Evolutionary conservation across 1,140 invertebrate species (phyloP), one percentile per base, ranked within the genome.

Genomic region (Leptopilina boulardi): DNA sequence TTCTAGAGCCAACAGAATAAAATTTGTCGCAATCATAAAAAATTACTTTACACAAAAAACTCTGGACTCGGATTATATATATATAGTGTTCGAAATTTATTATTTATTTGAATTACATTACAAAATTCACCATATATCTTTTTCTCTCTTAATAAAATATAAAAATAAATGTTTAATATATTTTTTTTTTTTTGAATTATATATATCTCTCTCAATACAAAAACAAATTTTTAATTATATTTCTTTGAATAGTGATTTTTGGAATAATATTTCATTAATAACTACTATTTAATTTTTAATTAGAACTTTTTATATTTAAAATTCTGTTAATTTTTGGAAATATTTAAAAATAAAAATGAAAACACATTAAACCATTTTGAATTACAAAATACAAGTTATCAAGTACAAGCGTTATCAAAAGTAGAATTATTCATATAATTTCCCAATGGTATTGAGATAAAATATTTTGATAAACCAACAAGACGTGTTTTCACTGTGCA

Each of bases 1-100:
- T 66, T 26, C 56, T 30, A 30, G 21, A 66, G 56, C 26, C 23
- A 66, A 66, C 59, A 66, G 23, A 30, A 66, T 66, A 66, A 34
- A 66, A n/a, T 66, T 30, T 26, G 26, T 66, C 3, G 23, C 47
- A 34, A 66, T 66, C 23, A 30, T 66, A 30, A 66, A 66, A 66
- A 30, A 66, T 66, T 66, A 10, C 23, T 66, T 30, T 66, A 66
- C 26, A 23, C 56, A 66, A 0, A 9, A 38, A 38, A 4, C 2
- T n/a, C 2, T 4, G 6, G 18, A 51, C n/a, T 51, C 47, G 6
- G 21, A 66, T 66, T n/a, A n/a, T n/a, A n/a, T n/a, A n/a, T n/a
- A n/a, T n/a, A n/a, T 30, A 23, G 23, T 26, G 3, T 30, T 26
- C 10, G 21, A 23, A 56, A 56, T 56, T 47, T 47, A 47, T 47